Evolutionary conservation across 2,797 vertebrate genomes (phyloP), one percentile per base, ranked within the genome.

Genomic region (Cuniculus paca): DNA sequence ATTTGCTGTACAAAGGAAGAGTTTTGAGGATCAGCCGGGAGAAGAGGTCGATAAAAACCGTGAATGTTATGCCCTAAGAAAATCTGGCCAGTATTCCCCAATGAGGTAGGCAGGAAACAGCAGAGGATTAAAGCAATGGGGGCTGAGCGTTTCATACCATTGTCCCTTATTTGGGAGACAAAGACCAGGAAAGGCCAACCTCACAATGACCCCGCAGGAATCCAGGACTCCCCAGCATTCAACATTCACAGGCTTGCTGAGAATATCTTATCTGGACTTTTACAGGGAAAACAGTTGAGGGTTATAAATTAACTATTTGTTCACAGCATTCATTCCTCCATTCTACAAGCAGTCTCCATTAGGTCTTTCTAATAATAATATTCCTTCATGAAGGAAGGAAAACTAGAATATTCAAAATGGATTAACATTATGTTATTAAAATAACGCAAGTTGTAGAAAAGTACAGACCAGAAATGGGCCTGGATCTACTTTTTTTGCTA

Each of bases 371-470:
- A 61, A 14, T 58, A 68, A 63, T 11, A 89, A 34, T 24, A 68
- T 68, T 54, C 48, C 20, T 84, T 68, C 93, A 52, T 13, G 60
- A 74, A 91, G 14, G 94, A 34, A 6, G 22, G 36, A 87, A 31
- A 89, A 95, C 78, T 9, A 17, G 31, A 79, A 45, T 7, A 75
- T 75, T 75, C 42, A 92, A 93, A 94, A 42, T 16, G 60, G 42
- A 58, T 28, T 24, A 80, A 78, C 36, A 14, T 19, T 81, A n/a
- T 1, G 63, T 92, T 83, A 61, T 90, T 54, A 88, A 87, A 58
- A 81, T 78, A 90, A 65, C n/a, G 26, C 63, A 88, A 90, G 9
- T 63, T 88, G 17, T 22, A 74, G 36, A 24, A 95, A 94, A 93
- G 12, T 42, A 56, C 34, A 63, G 61, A n/a, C 34, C 42, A 90